Percentiles rank a stretch among this genome's conserved stretches.
phyloP scores from a whole-genome alignment of 2,113 vertebrate species.

The Egretta garzetta region DNA sequence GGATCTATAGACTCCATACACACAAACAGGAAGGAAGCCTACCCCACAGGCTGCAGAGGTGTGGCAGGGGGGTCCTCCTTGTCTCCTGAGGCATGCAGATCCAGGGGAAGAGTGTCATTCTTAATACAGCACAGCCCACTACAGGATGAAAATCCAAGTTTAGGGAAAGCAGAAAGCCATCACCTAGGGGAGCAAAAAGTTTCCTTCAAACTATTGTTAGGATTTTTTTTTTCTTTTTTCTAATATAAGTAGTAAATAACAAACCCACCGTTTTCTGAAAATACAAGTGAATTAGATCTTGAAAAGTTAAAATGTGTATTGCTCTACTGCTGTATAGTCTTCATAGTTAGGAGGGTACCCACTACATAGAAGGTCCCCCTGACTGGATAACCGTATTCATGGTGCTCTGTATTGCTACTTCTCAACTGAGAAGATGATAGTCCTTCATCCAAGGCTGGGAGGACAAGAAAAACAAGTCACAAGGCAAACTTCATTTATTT shows the following conservation, averaged over 20 bases:
- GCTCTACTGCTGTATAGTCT: not conserved
- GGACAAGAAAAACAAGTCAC: not conserved
- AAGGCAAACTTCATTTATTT: not conserved
- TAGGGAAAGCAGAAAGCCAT: not conserved
- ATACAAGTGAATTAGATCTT: not conserved
- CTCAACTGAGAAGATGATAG: not conserved
- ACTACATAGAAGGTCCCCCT: not conserved
- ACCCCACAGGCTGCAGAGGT: not conserved
- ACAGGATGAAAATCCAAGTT: not conserved
- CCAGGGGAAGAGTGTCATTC: not conserved
- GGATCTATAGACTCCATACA: not conserved
- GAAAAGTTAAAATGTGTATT: not conserved
- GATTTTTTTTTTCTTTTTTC: not conserved
- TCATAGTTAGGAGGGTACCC: not conserved
- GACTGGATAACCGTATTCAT: not conserved
- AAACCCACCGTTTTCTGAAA: not conserved
- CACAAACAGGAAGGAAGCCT: not conserved
- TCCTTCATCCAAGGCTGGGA: not conserved
- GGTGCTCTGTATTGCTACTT: not conserved
- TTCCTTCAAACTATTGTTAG: not conserved
- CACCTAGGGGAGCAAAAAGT: not conserved
- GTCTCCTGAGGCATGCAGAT: not conserved
- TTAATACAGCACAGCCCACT: not conserved
- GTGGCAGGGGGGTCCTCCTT: rapidly evolving
- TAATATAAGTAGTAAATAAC: not conserved